These are phyloP conservation scores for Hystrix brachyura DNA, from an alignment of 2,113 vertebrate genomes.

Conservation along the genomic window DNA sequence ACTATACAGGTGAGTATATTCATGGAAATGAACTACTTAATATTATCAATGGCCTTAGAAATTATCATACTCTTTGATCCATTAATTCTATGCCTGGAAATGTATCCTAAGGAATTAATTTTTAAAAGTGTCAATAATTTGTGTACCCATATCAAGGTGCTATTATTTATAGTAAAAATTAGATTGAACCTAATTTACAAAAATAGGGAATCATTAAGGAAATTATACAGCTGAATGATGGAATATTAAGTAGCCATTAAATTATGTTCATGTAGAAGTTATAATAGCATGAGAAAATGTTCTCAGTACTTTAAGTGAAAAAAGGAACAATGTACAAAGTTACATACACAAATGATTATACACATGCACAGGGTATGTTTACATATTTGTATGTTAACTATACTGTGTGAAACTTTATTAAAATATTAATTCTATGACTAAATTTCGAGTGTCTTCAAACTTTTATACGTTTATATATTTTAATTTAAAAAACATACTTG, in stretches of 20 bases:
- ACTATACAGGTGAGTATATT: constrained; percentile 18
- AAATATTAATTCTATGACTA: constrained; percentile 53
- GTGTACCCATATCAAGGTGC: constrained; percentile 43
- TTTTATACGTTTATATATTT: neutral
- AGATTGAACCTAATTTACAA: constrained; percentile 73
- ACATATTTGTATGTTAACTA: neutral
- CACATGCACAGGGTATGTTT: neutral
- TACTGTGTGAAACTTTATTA: neutral
- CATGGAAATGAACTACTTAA: constrained; percentile 42
- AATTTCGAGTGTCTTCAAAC: constrained; percentile 50
- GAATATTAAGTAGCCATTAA: constrained; percentile 51
- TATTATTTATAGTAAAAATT: constrained; percentile 77
- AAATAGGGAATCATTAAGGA: constrained; percentile 73
- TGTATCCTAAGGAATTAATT: constrained; percentile 46
- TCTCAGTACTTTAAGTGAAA: constrained; percentile 53
- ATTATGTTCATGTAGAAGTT: constrained; percentile 66
- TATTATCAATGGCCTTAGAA: constrained; percentile 39
- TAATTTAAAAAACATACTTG: constrained; percentile 31
- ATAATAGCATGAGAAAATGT: constrained; percentile 52
- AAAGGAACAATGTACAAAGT: constrained; percentile 4
- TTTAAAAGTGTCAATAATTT: constrained; percentile 67
- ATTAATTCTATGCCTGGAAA: constrained; percentile 66
- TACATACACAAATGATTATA: constrained; percentile 7
- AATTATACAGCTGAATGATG: constrained; percentile 46
- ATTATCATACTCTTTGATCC: constrained; percentile 38